Percentiles rank a stretch among this genome's conserved stretches.
Conservation (phyloP, 23 tunicate species). For the Botrylloides violaceus region DNA sequence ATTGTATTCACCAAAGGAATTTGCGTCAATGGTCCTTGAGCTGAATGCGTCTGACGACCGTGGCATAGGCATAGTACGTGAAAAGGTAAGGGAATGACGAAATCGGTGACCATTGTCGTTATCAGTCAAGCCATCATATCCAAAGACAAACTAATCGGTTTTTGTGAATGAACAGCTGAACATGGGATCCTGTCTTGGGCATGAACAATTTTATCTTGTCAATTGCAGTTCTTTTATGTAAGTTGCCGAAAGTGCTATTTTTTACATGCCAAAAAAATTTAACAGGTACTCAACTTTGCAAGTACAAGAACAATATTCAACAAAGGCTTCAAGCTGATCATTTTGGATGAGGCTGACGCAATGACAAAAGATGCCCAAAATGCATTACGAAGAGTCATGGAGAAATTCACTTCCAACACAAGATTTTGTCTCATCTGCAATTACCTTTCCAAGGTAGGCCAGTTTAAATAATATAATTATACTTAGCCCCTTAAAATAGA, state of each 20-base stretch:
- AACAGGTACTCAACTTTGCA: conserved; percentile 83
- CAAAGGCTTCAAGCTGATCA: conserved; percentile 90
- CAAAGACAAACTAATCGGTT: no score
- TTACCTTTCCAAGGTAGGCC: conserved; percentile 48
- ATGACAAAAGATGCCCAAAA: conserved; percentile 99
- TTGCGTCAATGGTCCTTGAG: conserved; percentile 88
- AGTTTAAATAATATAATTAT: no score
- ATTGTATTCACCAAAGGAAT: conserved; percentile 66
- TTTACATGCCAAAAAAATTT: no score
- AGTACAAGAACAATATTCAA: conserved; percentile 82
- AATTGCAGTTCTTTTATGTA: no score
- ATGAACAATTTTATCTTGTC: no score
- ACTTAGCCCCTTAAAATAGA: no score
- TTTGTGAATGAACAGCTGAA: no score
- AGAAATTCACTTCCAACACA: conserved; percentile 92
- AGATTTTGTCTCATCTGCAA: conserved; percentile 89
- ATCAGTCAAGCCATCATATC: no score
- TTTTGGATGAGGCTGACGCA: conserved; percentile 98
- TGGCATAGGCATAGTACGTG: conserved; percentile 88
- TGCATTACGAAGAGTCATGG: conserved; percentile 96
- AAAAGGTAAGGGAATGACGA: conserved; percentile 62
- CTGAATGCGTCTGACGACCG: conserved; percentile 97
- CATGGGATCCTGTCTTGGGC: no score
- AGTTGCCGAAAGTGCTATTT: no score
- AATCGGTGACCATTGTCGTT: no score